phyloP scores from a whole-genome alignment of 2,113 vertebrate species.

The Crotalus helleri region DNA sequence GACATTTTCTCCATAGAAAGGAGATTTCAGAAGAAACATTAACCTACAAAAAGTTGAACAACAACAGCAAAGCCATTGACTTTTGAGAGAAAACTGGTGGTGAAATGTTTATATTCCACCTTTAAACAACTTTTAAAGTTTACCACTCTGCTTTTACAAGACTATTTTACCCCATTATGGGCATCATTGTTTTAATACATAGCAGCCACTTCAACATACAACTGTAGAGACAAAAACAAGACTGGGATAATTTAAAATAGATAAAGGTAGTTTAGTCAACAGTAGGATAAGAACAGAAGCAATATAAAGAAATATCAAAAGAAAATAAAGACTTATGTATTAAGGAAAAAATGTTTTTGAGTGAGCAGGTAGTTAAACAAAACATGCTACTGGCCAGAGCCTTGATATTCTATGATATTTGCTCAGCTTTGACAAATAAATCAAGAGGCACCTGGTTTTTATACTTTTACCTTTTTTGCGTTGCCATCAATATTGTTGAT shows the following conservation, averaged over 20 bases:
- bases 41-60: conserved; percentile 26
- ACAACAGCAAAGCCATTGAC: conserved; percentile 30
- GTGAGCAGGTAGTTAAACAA: conserved; percentile 26
- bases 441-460: conserved; percentile 13
- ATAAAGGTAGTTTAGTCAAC: conserved; percentile 5
- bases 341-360: conserved; percentile 9
- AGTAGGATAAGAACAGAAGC: conserved; percentile 19
- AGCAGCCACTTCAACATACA: neutral
- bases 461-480: conserved; percentile 19
- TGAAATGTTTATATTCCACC: conserved; percentile 33
- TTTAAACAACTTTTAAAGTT: conserved; percentile 35
- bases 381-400: neutral
- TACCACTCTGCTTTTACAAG: conserved; percentile 39
- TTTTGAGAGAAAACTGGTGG: conserved; percentile 1
- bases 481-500: conserved; percentile 5
- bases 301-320: neutral
- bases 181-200: conserved; percentile 19
- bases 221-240: neutral
- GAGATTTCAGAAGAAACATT: conserved; percentile 13
- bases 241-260: conserved; percentile 32
- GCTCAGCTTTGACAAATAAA: conserved; percentile 28
- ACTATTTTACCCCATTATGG: conserved; percentile 33
- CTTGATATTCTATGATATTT: conserved; percentile 22
- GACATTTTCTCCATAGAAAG: conserved; percentile 20
- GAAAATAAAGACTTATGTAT: neutral